Evolutionary conservation across 2,888 invertebrate species (phyloP).

Genomic region (Pristionchus maxplancki): DNA sequence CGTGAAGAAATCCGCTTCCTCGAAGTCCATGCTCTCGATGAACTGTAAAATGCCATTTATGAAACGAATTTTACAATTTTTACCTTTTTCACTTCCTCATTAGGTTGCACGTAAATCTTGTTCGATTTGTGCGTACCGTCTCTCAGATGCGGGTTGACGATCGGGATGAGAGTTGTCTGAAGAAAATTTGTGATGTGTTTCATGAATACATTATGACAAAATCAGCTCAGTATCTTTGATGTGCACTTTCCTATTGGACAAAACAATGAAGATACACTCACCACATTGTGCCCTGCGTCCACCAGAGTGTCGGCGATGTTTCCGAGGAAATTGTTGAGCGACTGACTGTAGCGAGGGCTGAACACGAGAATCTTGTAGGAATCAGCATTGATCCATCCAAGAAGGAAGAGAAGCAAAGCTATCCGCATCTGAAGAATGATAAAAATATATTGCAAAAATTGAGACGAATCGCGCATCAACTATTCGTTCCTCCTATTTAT

Average conservation of each 20-base stretch:
- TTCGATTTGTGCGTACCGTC: slow-evolving; percentile 12
- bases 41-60: neutral
- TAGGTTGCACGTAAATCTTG: slow-evolving; percentile 29
- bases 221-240: neutral
- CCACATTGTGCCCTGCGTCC: slow-evolving; percentile 13
- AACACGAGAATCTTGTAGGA: slow-evolving; percentile 34
- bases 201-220: no score
- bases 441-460: no score
- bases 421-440: neutral
- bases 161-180: neutral
- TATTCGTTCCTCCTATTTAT: neutral
- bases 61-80: no score
- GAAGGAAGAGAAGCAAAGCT: neutral
- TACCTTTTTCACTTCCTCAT: slow-evolving; percentile 17
- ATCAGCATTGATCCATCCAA: neutral
- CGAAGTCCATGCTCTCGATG: neutral
- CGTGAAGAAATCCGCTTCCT: neutral
- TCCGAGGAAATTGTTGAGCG: neutral
- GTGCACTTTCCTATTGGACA: no score
- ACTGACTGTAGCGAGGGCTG: neutral
- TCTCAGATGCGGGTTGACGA: neutral
- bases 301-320: neutral
- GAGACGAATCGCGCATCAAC: neutral
- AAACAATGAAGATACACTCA: no score
- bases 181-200: no score